Percentiles rank a stretch among this genome's conserved stretches.
phyloP scores from a whole-genome alignment of 1,140 invertebrate genomes.

The Hydropsyche tenuis region DNA sequence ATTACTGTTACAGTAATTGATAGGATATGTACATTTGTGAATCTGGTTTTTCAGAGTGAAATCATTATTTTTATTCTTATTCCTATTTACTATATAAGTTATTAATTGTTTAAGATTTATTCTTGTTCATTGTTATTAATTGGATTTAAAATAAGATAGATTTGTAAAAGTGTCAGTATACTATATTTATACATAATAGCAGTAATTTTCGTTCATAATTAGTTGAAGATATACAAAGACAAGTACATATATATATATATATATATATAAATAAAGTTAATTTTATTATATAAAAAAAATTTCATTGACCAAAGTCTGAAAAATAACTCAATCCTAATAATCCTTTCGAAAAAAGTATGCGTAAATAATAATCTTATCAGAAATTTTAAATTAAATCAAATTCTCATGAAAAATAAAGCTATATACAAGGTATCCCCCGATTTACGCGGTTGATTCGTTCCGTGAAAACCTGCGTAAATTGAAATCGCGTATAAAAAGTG shows the following conservation, averaged over 20 bases:
- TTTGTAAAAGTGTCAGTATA: conserved; percentile 9
- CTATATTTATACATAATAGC: neutral
- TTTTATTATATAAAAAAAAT: too few species aligned
- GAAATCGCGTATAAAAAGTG: too few species aligned
- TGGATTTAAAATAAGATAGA: neutral
- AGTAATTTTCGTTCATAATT: neutral
- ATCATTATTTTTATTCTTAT: conserved; percentile 9
- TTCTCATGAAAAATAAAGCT: too few species aligned
- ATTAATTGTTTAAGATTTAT: neutral
- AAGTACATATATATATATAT: neutral
- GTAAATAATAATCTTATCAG: too few species aligned
- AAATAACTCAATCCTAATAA: too few species aligned
- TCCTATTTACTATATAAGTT: neutral
- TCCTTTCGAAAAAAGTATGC: too few species aligned
- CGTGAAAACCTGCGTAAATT: too few species aligned
- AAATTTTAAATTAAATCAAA: too few species aligned
- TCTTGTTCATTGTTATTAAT: conserved; percentile 12
- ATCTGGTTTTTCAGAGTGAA: conserved; percentile 1
- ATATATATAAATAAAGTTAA: too few species aligned
- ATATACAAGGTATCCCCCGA: too few species aligned
- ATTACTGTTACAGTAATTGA: neutral
- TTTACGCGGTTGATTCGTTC: too few species aligned
- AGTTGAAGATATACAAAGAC: neutral
- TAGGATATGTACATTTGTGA: neutral
- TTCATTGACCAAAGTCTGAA: too few species aligned